Percentiles rank a stretch among this genome's conserved stretches.
phyloP scores from a whole-genome alignment of 2,113 vertebrate species.

The Gasterosteus nipponicus region DNA sequence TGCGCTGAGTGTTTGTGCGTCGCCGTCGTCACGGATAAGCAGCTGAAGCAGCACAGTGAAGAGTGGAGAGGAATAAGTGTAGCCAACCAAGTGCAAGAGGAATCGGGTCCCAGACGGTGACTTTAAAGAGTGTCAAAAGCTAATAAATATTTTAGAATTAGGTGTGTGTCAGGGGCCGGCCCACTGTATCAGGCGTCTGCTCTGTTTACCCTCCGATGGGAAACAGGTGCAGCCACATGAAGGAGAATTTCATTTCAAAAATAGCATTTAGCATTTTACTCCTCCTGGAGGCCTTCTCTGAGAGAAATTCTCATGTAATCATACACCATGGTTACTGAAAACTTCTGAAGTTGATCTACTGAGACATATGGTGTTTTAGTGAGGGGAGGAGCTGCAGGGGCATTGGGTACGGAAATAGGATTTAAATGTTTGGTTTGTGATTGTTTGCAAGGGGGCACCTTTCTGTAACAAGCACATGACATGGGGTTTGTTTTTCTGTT shows the following conservation, averaged over 20 bases:
- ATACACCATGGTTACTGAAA: conserved; percentile 79
- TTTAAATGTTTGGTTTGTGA: conserved; percentile 68
- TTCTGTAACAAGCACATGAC: conserved; percentile 45
- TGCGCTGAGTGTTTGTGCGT: conserved; percentile 52
- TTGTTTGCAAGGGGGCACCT: conserved; percentile 51
- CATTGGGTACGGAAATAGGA: conserved; percentile 63
- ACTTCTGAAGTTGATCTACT: conserved; percentile 81
- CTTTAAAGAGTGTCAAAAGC: conserved; percentile 87
- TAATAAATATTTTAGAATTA: conserved; percentile 99
- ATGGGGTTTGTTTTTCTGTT: conserved; percentile 49
- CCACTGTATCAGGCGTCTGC: conserved; percentile 91
- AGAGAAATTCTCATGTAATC: conserved; percentile 85
- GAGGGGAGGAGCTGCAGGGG: conserved; percentile 61
- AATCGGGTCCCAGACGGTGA: conserved; percentile 84
- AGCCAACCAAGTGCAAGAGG: conserved; percentile 77
- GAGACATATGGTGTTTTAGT: conserved; percentile 81
- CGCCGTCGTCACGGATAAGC: conserved; percentile 56
- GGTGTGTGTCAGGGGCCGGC: conserved; percentile 90
- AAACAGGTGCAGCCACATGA: conserved; percentile 97
- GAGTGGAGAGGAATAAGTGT: conserved; percentile 52
- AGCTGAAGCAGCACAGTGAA: conserved; percentile 54
- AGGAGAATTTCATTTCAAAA: conserved; percentile 98
- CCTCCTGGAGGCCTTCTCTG: conserved; percentile 89
- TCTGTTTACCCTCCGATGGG: conserved; percentile 90
- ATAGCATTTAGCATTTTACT: conserved; percentile 90